phyloP scores from a whole-genome alignment of 2,888 invertebrate species.

The Sinotaia quadrata region DNA sequence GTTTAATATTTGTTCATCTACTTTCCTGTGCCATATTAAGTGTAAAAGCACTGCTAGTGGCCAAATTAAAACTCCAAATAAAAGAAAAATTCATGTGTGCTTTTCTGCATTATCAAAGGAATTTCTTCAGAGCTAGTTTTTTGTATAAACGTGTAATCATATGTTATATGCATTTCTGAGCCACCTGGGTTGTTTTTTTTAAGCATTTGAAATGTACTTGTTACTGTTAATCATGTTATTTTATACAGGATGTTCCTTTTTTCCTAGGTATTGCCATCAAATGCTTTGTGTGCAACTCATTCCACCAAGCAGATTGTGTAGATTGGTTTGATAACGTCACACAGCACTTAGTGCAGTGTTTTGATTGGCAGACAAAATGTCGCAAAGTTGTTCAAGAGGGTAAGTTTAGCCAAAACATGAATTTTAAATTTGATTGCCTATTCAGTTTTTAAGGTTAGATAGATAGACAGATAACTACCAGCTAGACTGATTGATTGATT shows the following conservation, averaged over 20 bases:
- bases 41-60: too few relatives aligned
- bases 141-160: too few relatives aligned
- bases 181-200: too few relatives aligned
- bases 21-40: too few relatives aligned
- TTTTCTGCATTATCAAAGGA: too few relatives aligned
- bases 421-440: neutral
- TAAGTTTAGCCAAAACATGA: conserved; percentile 71
- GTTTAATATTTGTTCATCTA: too few relatives aligned
- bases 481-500: too few relatives aligned
- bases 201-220: too few relatives aligned
- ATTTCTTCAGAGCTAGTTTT: too few relatives aligned
- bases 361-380: conserved; percentile 81
- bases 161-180: too few relatives aligned
- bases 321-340: conserved; percentile 90
- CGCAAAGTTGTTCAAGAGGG: conserved; percentile 87
- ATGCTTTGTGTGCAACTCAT: conserved; percentile 94
- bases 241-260: conserved; percentile 42
- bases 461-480: neutral
- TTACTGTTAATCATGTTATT: neutral
- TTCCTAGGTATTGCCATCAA: conserved; percentile 66
- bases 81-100: too few relatives aligned
- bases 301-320: conserved; percentile 89
- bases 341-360: conserved; percentile 88
- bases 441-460: neutral
- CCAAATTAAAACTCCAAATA: too few relatives aligned